These are phyloP conservation scores for Loxodonta africana DNA, from an alignment of 2,113 vertebrate genomes.

Conservation along the genomic window DNA sequence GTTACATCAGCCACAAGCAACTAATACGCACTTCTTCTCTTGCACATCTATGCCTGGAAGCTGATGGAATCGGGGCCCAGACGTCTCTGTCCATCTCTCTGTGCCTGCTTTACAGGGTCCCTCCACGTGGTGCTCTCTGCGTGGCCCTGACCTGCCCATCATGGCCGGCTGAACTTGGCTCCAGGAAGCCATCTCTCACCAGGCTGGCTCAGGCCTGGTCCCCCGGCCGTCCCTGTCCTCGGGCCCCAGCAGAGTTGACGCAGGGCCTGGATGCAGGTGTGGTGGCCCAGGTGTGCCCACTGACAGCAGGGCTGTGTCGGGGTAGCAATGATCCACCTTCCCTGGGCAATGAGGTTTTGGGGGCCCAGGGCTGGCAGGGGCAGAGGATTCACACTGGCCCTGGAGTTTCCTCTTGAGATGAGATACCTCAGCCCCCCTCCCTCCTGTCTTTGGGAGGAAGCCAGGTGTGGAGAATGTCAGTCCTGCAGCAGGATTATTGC, in stretches of 20 bases:
- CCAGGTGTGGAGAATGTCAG: conserved; percentile 17
- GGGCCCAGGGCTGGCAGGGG: background rate
- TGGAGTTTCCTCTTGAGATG: background rate
- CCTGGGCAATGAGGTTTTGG: background rate
- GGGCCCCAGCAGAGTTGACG: background rate
- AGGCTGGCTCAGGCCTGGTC: background rate
- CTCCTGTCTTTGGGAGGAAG: background rate
- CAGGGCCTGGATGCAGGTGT: background rate
- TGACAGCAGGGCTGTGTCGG: background rate
- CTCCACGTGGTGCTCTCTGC: background rate
- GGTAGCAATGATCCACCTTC: background rate
- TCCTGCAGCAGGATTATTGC: background rate
- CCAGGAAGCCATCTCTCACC: background rate
- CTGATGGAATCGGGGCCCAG: background rate
- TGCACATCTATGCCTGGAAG: background rate
- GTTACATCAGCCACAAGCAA: too few relatives aligned
- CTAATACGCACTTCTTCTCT: background rate
- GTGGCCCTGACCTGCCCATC: background rate
- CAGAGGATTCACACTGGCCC: background rate
- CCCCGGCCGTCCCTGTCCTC: background rate
- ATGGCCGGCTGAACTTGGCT: background rate
- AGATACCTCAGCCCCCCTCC: background rate
- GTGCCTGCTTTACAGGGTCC: background rate
- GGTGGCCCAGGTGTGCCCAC: background rate
- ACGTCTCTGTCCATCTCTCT: background rate